phyloP scores from a whole-genome alignment of 1,140 invertebrate genomes.

The Cydia strobilella region DNA sequence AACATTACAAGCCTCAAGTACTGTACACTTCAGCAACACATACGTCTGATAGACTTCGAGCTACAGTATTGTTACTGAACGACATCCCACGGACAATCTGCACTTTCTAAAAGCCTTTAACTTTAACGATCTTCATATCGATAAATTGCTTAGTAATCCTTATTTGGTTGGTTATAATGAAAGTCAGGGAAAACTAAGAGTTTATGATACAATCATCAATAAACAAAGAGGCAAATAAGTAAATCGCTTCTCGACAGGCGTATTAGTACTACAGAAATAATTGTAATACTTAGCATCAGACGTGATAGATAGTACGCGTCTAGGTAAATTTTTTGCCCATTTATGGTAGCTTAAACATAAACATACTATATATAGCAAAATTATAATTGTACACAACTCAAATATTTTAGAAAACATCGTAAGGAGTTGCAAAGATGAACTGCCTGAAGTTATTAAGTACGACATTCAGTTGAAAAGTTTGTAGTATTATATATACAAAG shows the following conservation, averaged over 20 bases:
- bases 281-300: too few species aligned
- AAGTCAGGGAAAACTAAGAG: too few species aligned
- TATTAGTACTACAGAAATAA: too few species aligned
- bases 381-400: not conserved
- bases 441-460: constrained; percentile 34
- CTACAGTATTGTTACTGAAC: constrained; percentile 27
- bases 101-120: constrained; percentile 55
- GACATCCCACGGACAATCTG: constrained; percentile 44
- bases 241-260: too few species aligned
- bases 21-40: not conserved
- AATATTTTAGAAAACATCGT: not conserved
- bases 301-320: too few species aligned
- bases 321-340: too few species aligned
- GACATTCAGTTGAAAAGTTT: constrained; percentile 44
- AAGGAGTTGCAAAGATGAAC: constrained; percentile 39
- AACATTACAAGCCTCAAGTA: constrained; percentile 24
- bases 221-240: too few species aligned
- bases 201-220: too few species aligned
- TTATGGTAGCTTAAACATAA: too few species aligned
- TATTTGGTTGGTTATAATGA: not conserved
- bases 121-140: constrained; percentile 49
- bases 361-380: not conserved
- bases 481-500: constrained; percentile 52
- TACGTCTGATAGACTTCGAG: not conserved
- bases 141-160: constrained; percentile 39